Percentiles rank a stretch among this genome's conserved stretches.
These are phyloP conservation scores for Hipposideros armiger DNA, from an alignment of 2,113 vertebrate genomes.

Conservation along the genomic window DNA sequence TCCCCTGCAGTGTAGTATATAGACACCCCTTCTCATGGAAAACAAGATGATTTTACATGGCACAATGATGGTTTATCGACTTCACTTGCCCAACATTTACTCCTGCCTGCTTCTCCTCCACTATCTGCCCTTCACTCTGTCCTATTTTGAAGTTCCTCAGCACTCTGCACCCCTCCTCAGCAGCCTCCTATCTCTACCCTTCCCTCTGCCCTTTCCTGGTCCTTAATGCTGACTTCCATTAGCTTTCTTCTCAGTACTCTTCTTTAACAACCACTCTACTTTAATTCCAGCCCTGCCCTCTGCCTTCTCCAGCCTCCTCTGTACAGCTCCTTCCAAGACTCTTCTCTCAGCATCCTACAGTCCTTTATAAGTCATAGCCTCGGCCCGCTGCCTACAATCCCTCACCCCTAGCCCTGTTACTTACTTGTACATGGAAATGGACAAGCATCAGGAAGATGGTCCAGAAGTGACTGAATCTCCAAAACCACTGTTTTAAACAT, in stretches of 20 bases:
- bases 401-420: not conserved
- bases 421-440: not conserved
- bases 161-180: not conserved
- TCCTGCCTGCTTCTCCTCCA: not conserved
- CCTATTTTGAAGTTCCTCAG: not conserved
- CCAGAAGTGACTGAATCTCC: conserved; percentile 2
- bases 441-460: conserved; percentile 21
- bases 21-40: not conserved
- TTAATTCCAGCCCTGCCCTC: not conserved
- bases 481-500: conserved; percentile 16
- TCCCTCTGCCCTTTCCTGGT: not conserved
- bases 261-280: not conserved
- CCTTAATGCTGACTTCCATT: not conserved
- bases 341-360: not conserved
- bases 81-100: not conserved
- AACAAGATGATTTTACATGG: not conserved
- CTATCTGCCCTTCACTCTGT: not conserved
- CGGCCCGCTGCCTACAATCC: not conserved
- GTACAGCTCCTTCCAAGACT: not conserved
- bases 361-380: not conserved
- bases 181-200: not conserved
- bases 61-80: not conserved
- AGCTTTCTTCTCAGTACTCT: not conserved
- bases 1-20: not conserved
- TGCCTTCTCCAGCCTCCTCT: not conserved